phyloP scores from a whole-genome alignment of 2,113 vertebrate genomes.

The Cyanocitta stelleri region DNA sequence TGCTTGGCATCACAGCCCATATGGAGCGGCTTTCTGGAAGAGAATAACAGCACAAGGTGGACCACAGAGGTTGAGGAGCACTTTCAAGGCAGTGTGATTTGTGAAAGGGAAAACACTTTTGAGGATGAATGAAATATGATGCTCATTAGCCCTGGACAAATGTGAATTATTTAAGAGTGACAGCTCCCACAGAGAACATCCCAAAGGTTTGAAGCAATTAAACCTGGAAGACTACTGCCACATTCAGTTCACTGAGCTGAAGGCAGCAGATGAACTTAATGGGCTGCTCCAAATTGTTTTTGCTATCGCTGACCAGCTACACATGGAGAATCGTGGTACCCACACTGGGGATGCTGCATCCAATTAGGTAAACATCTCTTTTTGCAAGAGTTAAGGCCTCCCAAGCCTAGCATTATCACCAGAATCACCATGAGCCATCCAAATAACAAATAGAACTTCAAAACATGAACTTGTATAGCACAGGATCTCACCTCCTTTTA shows the following conservation, averaged over 20 bases:
- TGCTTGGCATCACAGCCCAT: constrained; percentile 75
- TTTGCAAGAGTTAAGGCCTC: neutral
- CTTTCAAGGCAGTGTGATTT: neutral
- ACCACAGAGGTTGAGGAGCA: neutral
- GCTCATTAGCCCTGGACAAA: neutral
- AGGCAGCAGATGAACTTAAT: neutral
- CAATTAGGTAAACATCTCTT: neutral
- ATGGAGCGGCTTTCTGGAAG: constrained; percentile 81
- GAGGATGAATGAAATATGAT: neutral
- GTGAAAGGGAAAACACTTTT: neutral
- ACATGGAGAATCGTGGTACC: neutral
- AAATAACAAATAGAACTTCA: neutral
- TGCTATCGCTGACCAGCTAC: neutral
- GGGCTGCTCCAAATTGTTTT: neutral
- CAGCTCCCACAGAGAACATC: neutral
- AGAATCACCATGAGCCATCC: neutral
- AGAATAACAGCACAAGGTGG: neutral
- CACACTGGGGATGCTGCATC: neutral
- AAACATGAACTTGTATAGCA: neutral
- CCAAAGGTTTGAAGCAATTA: neutral
- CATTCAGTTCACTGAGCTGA: neutral
- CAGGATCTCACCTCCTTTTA: neutral
- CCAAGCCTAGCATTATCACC: neutral
- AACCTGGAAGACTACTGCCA: neutral
- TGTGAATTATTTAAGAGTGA: neutral